These are phyloP conservation scores for Grapholita molesta DNA, from an alignment of 1,140 invertebrate genomes.

Conservation along the genomic window DNA sequence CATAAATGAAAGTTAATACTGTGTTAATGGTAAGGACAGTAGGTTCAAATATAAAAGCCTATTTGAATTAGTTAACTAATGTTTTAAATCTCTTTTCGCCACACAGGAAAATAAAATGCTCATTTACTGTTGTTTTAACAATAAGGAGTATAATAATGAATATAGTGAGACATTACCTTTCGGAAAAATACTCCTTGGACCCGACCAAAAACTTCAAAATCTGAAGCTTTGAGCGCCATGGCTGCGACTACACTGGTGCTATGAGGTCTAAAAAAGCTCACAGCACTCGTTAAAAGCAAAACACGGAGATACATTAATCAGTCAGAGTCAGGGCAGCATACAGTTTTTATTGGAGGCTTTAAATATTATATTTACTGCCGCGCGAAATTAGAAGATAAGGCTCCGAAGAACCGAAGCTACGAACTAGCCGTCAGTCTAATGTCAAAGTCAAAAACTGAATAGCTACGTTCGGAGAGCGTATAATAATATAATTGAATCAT, in stretches of 20 bases:
- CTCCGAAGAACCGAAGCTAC: neutral
- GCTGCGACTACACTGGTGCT: slow-evolving; percentile 24
- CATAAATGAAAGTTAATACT: too few species aligned
- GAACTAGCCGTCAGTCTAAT: neutral
- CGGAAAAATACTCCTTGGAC: slow-evolving; percentile 84
- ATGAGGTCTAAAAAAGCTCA: slow-evolving; percentile 37
- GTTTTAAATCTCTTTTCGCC: too few species aligned
- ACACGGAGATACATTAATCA: slow-evolving; percentile 50
- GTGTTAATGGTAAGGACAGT: too few species aligned
- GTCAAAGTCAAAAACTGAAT: neutral
- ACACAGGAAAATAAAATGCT: too few species aligned
- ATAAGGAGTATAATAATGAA: slow-evolving; percentile 78
- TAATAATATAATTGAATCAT: too few species aligned
- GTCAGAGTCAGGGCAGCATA: neutral
- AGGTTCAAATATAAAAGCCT: too few species aligned
- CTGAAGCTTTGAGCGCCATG: slow-evolving; percentile 61
- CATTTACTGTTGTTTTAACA: neutral
- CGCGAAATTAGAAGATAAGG: neutral
- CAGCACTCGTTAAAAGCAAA: slow-evolving; percentile 44
- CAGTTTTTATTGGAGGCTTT: neutral
- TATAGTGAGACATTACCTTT: slow-evolving; percentile 64
- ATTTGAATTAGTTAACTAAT: too few species aligned
- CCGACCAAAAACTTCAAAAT: slow-evolving; percentile 82
- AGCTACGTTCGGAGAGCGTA: neutral
- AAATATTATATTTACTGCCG: neutral